Evolutionary conservation across 2,113 vertebrate genomes (phyloP).

Genomic region (Rhinichthys klamathensis): DNA sequence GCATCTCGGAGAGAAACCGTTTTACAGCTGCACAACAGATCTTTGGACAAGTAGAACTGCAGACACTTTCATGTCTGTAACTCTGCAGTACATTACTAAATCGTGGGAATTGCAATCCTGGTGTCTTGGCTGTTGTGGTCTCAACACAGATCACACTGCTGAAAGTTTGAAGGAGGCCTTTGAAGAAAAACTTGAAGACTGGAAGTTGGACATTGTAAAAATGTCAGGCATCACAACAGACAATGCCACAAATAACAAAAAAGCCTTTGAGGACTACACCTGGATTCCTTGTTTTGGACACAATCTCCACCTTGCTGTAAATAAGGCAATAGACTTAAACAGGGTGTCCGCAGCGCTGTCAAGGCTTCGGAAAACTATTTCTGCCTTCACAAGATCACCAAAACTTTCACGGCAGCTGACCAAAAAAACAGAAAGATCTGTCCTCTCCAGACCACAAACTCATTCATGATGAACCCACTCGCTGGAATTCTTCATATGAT

Average conservation of each 20-base stretch:
- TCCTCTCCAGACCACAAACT: background rate
- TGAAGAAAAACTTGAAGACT: conserved; percentile 18
- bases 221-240: conserved; percentile 50
- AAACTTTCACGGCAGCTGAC: background rate
- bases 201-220: background rate
- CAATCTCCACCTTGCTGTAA: background rate
- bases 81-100: conserved; percentile 34
- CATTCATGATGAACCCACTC: background rate
- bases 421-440: background rate
- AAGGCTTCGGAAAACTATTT: conserved; percentile 35
- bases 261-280: background rate
- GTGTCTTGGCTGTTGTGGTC: conserved; percentile 33
- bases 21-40: conserved; percentile 39
- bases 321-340: conserved; percentile 23
- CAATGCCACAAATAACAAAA: conserved; percentile 49
- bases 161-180: conserved; percentile 45
- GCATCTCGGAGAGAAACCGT: conserved; percentile 2
- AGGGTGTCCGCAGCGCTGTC: conserved; percentile 35
- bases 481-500: background rate
- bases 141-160: conserved; percentile 42
- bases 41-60: conserved; percentile 25
- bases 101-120: conserved; percentile 42
- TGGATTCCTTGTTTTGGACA: conserved; percentile 7
- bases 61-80: conserved; percentile 30
- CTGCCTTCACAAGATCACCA: conserved; percentile 46